These are phyloP conservation scores for Palythoa grandis DNA, from an alignment of 92 coral and sea anemone species.

Conservation along the genomic window DNA sequence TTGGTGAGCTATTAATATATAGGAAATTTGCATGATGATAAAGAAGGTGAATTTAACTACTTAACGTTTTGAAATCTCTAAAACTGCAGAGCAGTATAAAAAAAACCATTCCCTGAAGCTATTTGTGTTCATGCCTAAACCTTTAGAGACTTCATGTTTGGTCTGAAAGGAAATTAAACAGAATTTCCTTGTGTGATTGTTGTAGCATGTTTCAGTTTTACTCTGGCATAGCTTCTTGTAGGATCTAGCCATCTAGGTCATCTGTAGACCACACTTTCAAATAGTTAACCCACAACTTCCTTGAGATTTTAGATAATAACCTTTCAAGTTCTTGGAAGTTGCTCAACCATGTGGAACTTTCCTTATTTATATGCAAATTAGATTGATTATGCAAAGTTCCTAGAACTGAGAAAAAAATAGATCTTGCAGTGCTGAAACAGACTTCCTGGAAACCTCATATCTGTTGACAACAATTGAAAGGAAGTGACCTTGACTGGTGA, in stretches of 20 bases:
- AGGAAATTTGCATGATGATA: too few relatives aligned
- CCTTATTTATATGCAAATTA: conserved; percentile 15
- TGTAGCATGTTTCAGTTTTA: not conserved
- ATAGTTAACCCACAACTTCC: not conserved
- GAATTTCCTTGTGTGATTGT: not conserved
- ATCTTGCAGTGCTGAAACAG: conserved; percentile 30
- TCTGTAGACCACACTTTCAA: not conserved
- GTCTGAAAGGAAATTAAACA: not conserved
- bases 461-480: not conserved
- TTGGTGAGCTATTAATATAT: too few relatives aligned
- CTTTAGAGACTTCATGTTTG: not conserved
- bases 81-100: too few relatives aligned
- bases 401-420: not conserved
- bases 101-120: not conserved
- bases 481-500: conserved; percentile 8
- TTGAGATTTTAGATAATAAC: not conserved
- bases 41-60: too few relatives aligned
- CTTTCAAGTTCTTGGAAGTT: conserved; percentile 5
- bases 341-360: conserved; percentile 5
- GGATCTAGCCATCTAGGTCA: too few relatives aligned
- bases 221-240: too few relatives aligned
- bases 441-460: conserved; percentile 19
- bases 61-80: too few relatives aligned
- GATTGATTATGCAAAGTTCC: conserved; percentile 25
- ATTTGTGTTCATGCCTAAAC: too few relatives aligned